Evolutionary conservation across 2,888 invertebrate genomes (phyloP).

Genomic region (Leptinotarsa rubiginosa): DNA sequence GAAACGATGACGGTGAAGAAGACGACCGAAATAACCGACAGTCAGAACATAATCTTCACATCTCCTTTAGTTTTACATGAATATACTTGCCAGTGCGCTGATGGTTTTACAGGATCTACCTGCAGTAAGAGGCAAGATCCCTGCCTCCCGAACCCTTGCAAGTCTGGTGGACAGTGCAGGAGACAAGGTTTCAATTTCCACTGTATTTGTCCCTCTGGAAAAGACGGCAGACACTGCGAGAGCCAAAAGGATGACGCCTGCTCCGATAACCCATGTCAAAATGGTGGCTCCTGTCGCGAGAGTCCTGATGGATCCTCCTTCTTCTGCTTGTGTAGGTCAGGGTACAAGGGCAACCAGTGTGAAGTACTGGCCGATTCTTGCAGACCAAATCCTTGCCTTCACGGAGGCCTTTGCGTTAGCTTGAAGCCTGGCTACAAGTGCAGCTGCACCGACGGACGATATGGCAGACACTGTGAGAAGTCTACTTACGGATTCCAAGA

Average conservation of each 20-base stretch:
- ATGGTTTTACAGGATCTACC: conserved; percentile 84
- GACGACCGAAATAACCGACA: conserved; percentile 82
- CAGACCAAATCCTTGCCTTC: conserved; percentile 90
- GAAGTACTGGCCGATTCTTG: conserved; percentile 91
- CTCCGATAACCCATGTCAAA: conserved; percentile 86
- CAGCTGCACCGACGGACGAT: conserved; percentile 87
- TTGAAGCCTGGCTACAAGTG: conserved; percentile 89
- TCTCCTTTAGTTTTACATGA: conserved; percentile 84
- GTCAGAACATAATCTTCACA: conserved; percentile 83
- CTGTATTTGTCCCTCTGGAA: conserved; percentile 82
- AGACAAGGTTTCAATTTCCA: conserved; percentile 86
- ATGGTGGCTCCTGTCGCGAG: conserved; percentile 92
- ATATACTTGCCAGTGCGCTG: conserved; percentile 83
- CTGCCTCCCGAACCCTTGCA: conserved; percentile 90
- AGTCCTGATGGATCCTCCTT: conserved; percentile 89
- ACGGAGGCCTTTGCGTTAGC: conserved; percentile 89
- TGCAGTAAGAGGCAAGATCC: conserved; percentile 92
- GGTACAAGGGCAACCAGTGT: conserved; percentile 91
- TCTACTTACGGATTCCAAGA: conserved; percentile 91
- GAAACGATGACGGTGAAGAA: conserved; percentile 78
- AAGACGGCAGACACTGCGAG: conserved; percentile 88
- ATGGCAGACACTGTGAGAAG: conserved; percentile 91
- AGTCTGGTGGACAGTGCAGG: conserved; percentile 85
- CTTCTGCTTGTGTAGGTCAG: conserved; percentile 92
- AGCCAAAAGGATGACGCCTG: conserved; percentile 87